Evolutionary conservation across 2,113 vertebrate species (phyloP).

Genomic region (Pelmatolapia mariae): DNA sequence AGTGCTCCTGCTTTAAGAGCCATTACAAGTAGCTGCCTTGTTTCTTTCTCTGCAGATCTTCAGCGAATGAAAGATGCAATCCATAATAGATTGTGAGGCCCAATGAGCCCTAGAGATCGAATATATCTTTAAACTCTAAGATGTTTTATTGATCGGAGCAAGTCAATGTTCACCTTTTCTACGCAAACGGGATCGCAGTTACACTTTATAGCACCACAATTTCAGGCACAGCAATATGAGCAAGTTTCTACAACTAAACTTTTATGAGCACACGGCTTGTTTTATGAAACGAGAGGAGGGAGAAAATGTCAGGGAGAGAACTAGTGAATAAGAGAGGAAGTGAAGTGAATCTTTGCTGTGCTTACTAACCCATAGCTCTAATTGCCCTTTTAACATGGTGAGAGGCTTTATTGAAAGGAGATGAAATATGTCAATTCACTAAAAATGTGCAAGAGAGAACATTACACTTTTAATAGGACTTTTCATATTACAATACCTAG

Average conservation of each 20-base stretch:
- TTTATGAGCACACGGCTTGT: slow-evolving; percentile 29
- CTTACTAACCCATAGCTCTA: slow-evolving; percentile 44
- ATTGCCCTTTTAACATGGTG: slow-evolving; percentile 56
- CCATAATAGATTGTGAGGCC: slow-evolving; percentile 43
- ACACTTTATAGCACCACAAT: slow-evolving; percentile 36
- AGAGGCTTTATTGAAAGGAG: slow-evolving; percentile 47
- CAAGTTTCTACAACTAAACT: slow-evolving; percentile 27
- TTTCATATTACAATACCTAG: slow-evolving; percentile 34
- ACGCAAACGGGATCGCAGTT: slow-evolving; percentile 39
- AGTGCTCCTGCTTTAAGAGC: background rate
- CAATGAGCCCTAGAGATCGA: slow-evolving; percentile 29
- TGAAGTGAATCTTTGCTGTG: slow-evolving; percentile 17
- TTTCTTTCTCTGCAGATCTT: slow-evolving; percentile 8
- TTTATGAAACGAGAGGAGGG: slow-evolving; percentile 5
- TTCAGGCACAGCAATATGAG: slow-evolving; percentile 23
- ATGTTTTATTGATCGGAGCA: slow-evolving; percentile 62
- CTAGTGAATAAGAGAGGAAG: background rate
- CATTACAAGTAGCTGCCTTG: background rate
- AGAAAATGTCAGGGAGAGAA: slow-evolving; percentile 2
- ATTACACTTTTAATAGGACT: slow-evolving; percentile 45
- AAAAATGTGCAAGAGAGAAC: slow-evolving; percentile 21
- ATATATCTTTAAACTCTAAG: slow-evolving; percentile 41
- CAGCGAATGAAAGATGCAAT: slow-evolving; percentile 20
- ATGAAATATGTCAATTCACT: slow-evolving; percentile 52
- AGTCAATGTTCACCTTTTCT: slow-evolving; percentile 55